A percentile compares a stretch with the other conserved stretches of the same genome.
These are phyloP conservation scores for Bungarus multicinctus DNA, from an alignment of 2,113 vertebrate genomes.

Conservation along the genomic window DNA sequence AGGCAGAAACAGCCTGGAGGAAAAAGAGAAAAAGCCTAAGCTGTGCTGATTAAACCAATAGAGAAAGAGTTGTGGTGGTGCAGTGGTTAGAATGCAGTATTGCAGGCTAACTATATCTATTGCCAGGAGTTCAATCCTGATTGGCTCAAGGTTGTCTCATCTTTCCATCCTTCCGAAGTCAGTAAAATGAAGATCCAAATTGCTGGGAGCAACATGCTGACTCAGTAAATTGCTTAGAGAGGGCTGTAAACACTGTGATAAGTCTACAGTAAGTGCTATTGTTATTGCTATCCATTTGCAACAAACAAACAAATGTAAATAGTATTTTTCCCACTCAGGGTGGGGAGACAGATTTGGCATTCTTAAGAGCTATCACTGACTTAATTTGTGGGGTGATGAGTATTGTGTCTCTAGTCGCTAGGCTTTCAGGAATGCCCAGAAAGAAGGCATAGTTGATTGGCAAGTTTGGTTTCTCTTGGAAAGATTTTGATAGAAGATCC, in stretches of 20 bases:
- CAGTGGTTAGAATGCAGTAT: not conserved
- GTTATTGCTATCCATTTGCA: not conserved
- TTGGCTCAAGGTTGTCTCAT: not conserved
- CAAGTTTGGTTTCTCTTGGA: not conserved
- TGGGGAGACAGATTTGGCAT: not conserved
- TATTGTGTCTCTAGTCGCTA: not conserved
- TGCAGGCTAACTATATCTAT: not conserved
- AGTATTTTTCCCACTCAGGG: not conserved
- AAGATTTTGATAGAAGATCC: not conserved
- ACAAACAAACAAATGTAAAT: not conserved
- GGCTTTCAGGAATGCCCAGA: not conserved
- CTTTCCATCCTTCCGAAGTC: not conserved
- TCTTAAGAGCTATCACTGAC: not conserved
- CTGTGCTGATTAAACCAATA: not conserved
- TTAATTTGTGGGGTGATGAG: not conserved
- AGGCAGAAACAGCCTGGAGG: not conserved
- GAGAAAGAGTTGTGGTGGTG: not conserved
- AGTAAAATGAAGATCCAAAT: not conserved
- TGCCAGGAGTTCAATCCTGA: not conserved
- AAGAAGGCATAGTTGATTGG: not conserved
- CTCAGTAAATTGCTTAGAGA: not conserved
- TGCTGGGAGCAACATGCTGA: not conserved
- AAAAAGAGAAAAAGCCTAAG: not conserved
- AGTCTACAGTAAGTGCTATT: too few species aligned
- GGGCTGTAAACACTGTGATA: not conserved